Base-by-base conservation (phyloP, 2,797 vertebrate genomes). In the Onychomys arenicola region DNA sequence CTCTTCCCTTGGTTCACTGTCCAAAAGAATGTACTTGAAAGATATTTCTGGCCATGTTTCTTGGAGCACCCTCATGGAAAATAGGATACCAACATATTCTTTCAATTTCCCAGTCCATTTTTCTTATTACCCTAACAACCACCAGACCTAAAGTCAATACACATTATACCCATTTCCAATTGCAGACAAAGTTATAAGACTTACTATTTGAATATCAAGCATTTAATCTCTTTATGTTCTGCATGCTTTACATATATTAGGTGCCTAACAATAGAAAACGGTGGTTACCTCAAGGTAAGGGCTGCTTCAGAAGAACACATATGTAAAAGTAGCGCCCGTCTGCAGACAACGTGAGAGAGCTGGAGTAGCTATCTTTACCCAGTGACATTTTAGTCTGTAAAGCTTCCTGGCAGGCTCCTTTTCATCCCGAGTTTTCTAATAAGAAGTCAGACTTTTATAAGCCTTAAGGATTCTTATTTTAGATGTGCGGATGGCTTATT, bases 91-190 rank as follows among this genome's bases (percentile, higher is more conserved):
- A 94, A 78, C 27, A 88, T 34, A 83, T 55, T 80, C 16, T 93
- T 96, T 89, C 0, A 0, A 96, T 91, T 95, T 96, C 92, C 84
- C 55, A 7, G 5, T 55, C 75, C 46, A 69, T 93, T 96, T 78
- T 95, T 89, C 67, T 96, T 78, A 71, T 90, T 96, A 96, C 46
- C 46, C 75, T 85, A 93, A 96, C 91, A 89, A 94, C 96, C 91
- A 95, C 65, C 49, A 94, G 84, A 85, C 40, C 76, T 76, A 97
- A 97, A 87, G 37, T 94, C 92, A 96, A 90, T 86, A 83, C 27
- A 94, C 40, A 85, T 63, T 90, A 89, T 83, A 67, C 17, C 10
- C 46, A 90, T 75, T 97, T 95, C 77, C 7, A 93, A 52, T 88
- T 46, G 87, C 40, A 93, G 52, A 78, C 32, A 84, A 40, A 40